phyloP scores from a whole-genome alignment of 2,113 vertebrate genomes.

The Tricholaema leucomelas region DNA sequence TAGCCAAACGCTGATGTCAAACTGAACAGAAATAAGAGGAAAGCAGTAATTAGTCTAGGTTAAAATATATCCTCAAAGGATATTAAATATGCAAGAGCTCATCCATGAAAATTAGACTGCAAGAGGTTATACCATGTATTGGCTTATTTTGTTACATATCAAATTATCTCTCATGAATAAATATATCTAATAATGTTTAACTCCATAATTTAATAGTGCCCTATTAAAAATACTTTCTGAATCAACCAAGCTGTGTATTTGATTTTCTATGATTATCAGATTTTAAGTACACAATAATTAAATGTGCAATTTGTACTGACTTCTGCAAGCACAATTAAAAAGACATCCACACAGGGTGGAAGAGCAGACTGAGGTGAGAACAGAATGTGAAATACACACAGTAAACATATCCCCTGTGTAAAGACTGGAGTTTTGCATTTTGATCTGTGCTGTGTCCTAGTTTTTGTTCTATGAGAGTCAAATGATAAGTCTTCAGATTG shows the following conservation, averaged over 20 bases:
- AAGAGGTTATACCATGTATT: constrained; percentile 79
- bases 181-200: constrained; percentile 80
- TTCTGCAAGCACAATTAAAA: constrained; percentile 57
- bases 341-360: neutral
- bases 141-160: constrained; percentile 82
- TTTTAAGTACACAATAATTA: constrained; percentile 71
- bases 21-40: constrained; percentile 76
- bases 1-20: constrained; percentile 72
- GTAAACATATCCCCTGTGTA: neutral
- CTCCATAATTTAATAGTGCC: constrained; percentile 79
- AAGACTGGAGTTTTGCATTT: neutral
- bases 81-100: constrained; percentile 83
- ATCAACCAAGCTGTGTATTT: constrained; percentile 72
- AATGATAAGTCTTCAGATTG: neutral
- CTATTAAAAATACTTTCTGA: constrained; percentile 75
- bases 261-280: constrained; percentile 69
- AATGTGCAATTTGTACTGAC: constrained; percentile 72
- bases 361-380: neutral
- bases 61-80: constrained; percentile 81
- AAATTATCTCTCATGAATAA: constrained; percentile 84
- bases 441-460: neutral
- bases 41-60: constrained; percentile 81
- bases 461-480: neutral
- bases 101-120: constrained; percentile 81
- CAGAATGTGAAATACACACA: neutral